A percentile compares a stretch with the other conserved stretches of the same genome.
Evolutionary conservation across 2,113 vertebrate genomes (phyloP).

Genomic region (Plectropomus leopardus): DNA sequence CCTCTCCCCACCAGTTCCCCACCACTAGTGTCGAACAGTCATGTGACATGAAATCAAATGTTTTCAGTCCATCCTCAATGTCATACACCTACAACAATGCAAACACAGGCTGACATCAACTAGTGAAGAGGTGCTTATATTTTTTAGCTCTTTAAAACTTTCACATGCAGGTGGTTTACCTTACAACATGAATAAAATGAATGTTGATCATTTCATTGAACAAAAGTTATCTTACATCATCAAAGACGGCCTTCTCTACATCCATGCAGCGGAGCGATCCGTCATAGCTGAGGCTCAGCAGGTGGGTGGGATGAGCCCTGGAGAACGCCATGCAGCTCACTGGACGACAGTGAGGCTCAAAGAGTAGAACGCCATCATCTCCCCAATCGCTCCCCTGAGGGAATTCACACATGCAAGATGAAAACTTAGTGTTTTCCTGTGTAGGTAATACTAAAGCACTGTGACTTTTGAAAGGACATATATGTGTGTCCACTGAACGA

Average conservation of each 20-base stretch:
- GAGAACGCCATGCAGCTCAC: slow-evolving; percentile 90
- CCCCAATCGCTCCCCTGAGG: slow-evolving; percentile 81
- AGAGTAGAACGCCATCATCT: slow-evolving; percentile 80
- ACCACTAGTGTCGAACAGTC: slow-evolving; percentile 85
- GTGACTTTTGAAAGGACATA: neutral
- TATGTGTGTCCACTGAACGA: neutral
- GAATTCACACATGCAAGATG: neutral
- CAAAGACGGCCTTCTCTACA: slow-evolving; percentile 87
- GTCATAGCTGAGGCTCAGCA: slow-evolving; percentile 90
- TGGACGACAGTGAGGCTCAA: slow-evolving; percentile 82
- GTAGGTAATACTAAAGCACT: neutral
- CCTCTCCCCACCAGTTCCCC: slow-evolving; percentile 78
- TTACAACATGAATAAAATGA: neutral
- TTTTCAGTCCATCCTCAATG: slow-evolving; percentile 80
- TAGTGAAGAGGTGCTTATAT: neutral
- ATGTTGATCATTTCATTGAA: neutral
- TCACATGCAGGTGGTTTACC: neutral
- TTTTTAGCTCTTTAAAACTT: neutral
- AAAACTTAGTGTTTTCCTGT: neutral
- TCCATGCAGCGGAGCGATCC: slow-evolving; percentile 89
- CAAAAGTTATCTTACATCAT: slow-evolving; percentile 84
- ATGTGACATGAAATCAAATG: slow-evolving; percentile 90
- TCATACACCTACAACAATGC: slow-evolving; percentile 83
- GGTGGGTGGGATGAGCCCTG: slow-evolving; percentile 80
- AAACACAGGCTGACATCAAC: neutral